These are phyloP conservation scores for Acipenser transmontanus DNA, from an alignment of 2,797 vertebrate genomes.

Conservation along the genomic window DNA sequence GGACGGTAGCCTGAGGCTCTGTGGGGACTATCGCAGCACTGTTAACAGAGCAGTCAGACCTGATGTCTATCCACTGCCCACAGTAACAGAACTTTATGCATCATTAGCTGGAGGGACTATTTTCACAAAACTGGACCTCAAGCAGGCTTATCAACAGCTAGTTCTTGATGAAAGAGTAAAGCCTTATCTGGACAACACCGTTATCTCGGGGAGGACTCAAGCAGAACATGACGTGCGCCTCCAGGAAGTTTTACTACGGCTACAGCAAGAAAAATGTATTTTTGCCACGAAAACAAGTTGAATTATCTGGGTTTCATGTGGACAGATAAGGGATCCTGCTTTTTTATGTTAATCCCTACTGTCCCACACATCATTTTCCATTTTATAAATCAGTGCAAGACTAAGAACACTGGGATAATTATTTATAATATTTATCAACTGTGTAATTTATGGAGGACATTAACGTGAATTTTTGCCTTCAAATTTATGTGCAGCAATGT, in stretches of 20 bases:
- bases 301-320: not conserved
- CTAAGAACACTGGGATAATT: too few species aligned
- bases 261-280: not conserved
- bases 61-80: not conserved
- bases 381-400: too few species aligned
- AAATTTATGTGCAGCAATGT: too few species aligned
- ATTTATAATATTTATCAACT: too few species aligned
- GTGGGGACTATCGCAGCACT: not conserved
- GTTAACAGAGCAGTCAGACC: constrained; percentile 1
- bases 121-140: constrained; percentile 1
- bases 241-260: not conserved
- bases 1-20: not conserved
- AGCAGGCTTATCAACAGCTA: constrained; percentile 2
- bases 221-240: not conserved
- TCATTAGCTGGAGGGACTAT: not conserved
- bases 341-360: not conserved
- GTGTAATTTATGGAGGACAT: too few species aligned
- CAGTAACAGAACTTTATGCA: not conserved
- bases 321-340: not conserved
- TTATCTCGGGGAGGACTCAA: not conserved
- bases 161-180: not conserved
- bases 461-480: too few species aligned
- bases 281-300: not conserved
- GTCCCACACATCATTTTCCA: too few species aligned
- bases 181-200: not conserved